Evolutionary conservation across 2,888 invertebrate species (phyloP).

Genomic region (Corythucha ciliata): DNA sequence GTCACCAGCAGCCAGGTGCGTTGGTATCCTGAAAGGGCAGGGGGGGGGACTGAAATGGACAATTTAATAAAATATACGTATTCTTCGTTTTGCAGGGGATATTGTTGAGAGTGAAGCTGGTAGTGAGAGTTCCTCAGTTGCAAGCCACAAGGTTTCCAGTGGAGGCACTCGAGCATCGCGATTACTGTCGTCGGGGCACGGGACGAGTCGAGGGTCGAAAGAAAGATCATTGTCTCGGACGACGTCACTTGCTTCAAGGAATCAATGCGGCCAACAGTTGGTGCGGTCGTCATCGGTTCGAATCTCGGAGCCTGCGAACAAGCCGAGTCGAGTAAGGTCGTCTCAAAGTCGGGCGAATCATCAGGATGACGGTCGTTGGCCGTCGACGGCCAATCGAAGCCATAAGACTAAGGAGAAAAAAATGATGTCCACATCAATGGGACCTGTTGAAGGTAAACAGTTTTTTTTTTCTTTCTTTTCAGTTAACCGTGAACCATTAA

Average conservation of each 20-base stretch:
- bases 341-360: no score
- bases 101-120: conserved; percentile 22
- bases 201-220: conserved; percentile 5
- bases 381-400: conserved; percentile 41
- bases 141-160: conserved; percentile 4
- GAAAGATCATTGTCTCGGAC: conserved; percentile 17
- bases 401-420: conserved; percentile 23
- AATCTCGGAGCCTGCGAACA: no score
- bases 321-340: no score
- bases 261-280: no score
- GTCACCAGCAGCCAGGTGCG: no score
- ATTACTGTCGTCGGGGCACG: no score
- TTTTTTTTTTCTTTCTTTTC: neutral
- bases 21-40: no score
- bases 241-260: conserved; percentile 2
- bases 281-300: no score
- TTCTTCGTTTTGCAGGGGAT: conserved; percentile 16
- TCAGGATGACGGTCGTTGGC: conserved; percentile 62
- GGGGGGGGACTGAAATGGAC: no score
- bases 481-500: neutral
- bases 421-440: conserved; percentile 29
- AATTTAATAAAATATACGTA: conserved; percentile 21
- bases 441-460: conserved; percentile 36
- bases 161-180: conserved; percentile 11
- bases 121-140: conserved; percentile 21